phyloP scores from a whole-genome alignment of 1,140 invertebrate species.

The Papilio polytes region DNA sequence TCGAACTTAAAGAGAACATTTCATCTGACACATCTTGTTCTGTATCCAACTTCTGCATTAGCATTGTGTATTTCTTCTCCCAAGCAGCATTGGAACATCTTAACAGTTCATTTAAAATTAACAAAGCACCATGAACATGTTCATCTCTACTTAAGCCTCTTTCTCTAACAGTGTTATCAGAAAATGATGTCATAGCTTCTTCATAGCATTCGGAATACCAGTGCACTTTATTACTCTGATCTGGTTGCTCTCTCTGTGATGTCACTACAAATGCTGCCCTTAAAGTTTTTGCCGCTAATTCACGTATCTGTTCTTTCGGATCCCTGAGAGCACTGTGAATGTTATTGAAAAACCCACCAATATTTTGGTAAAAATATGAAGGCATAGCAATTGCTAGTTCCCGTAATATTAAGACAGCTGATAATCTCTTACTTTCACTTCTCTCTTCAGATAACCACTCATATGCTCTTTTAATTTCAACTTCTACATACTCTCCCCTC shows the following conservation, averaged over 20 bases:
- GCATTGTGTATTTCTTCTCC: constrained; percentile 91
- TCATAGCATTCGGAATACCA: constrained; percentile 98
- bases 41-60: constrained; percentile 85
- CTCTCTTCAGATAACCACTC: constrained; percentile 96
- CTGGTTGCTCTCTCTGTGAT: constrained; percentile 95
- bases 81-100: constrained; percentile 96
- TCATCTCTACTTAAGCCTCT: constrained; percentile 94
- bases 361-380: constrained; percentile 99
- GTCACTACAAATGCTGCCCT: constrained; percentile 97
- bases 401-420: constrained; percentile 95
- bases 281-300: constrained; percentile 96
- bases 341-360: constrained; percentile 97
- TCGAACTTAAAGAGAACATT: constrained; percentile 83
- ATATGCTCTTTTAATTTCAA: constrained; percentile 96
- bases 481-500: constrained; percentile 97
- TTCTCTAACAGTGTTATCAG: constrained; percentile 88
- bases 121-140: constrained; percentile 95
- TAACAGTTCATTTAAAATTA: constrained; percentile 97
- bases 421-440: constrained; percentile 94
- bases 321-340: constrained; percentile 97
- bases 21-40: constrained; percentile 82
- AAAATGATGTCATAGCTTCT: constrained; percentile 92
- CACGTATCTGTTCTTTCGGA: constrained; percentile 94
- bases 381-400: constrained; percentile 98
- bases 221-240: constrained; percentile 93